These are phyloP conservation scores for Hipposideros larvatus DNA, from an alignment of 2,797 vertebrate species.

Conservation along the genomic window DNA sequence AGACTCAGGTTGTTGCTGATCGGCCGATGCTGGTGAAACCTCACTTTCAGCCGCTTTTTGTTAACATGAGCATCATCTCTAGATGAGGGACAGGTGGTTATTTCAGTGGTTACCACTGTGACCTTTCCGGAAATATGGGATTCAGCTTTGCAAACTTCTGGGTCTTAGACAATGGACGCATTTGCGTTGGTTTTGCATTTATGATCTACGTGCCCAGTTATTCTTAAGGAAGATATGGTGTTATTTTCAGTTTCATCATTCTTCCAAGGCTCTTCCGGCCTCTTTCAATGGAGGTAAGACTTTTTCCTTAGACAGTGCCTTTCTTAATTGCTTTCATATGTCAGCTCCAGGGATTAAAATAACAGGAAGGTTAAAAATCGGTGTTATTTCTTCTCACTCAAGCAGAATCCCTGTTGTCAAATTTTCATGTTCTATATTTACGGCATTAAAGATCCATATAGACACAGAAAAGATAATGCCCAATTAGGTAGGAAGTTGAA, in stretches of 20 bases:
- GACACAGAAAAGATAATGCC: not conserved
- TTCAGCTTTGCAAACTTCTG: not conserved
- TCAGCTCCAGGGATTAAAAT: conserved; percentile 33
- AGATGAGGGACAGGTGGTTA: not conserved
- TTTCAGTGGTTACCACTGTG: not conserved
- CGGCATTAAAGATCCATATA: not conserved
- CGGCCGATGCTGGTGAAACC: not conserved
- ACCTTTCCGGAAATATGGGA: not conserved
- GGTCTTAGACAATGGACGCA: not conserved
- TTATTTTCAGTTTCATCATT: conserved; percentile 30
- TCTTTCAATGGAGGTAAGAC: not conserved
- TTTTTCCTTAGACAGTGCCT: not conserved
- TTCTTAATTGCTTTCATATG: conserved; percentile 59
- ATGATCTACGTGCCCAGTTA: not conserved
- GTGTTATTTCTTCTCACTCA: conserved; percentile 46
- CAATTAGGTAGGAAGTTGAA: not conserved
- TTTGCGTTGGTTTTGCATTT: not conserved
- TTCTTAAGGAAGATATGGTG: not conserved
- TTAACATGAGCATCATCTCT: not conserved
- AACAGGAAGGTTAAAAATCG: conserved; percentile 27
- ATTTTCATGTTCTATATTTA: conserved; percentile 42
- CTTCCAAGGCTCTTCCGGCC: not conserved
- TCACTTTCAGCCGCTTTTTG: not conserved
- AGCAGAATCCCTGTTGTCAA: conserved; percentile 36
- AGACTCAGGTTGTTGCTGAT: not conserved